Conservation (phyloP, 1,140 invertebrate species). For the Papilio helenus region DNA sequence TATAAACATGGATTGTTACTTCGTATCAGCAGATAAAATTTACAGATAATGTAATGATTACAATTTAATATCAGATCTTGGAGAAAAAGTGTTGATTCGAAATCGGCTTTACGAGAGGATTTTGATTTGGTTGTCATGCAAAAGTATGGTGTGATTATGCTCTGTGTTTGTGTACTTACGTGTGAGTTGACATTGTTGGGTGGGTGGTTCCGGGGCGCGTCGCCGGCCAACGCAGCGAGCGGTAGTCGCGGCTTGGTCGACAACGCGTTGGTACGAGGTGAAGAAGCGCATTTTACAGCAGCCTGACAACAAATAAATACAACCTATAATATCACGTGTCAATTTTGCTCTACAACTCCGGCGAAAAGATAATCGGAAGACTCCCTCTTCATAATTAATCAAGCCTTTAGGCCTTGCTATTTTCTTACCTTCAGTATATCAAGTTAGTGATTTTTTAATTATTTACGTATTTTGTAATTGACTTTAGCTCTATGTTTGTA, state of each 20-base stretch:
- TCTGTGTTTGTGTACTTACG: slow-evolving; percentile 59
- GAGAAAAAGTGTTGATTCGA: background rate
- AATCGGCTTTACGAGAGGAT: background rate
- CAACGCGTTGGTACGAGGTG: slow-evolving; percentile 76
- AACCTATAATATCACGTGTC: slow-evolving; percentile 23
- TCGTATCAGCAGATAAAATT: background rate
- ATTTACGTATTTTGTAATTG: too few species aligned
- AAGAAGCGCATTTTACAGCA: slow-evolving; percentile 79
- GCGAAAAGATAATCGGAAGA: too few species aligned
- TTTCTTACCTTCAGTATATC: background rate
- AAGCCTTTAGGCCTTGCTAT: background rate
- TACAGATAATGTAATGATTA: background rate
- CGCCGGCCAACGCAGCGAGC: slow-evolving; percentile 69
- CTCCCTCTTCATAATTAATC: too few species aligned
- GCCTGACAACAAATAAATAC: slow-evolving; percentile 60
- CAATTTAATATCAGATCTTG: background rate
- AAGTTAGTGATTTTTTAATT: too few species aligned
- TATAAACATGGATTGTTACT: background rate
- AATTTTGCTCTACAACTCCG: background rate
- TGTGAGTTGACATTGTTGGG: slow-evolving; percentile 77
- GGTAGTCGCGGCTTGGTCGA: slow-evolving; percentile 75
- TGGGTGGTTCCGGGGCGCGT: slow-evolving; percentile 70
- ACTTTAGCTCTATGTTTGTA: too few species aligned
- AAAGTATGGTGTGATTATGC: background rate
- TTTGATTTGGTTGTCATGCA: background rate